Conservation (phyloP, 2,113 vertebrate species). For the Dicrurus megarhynchus region DNA sequence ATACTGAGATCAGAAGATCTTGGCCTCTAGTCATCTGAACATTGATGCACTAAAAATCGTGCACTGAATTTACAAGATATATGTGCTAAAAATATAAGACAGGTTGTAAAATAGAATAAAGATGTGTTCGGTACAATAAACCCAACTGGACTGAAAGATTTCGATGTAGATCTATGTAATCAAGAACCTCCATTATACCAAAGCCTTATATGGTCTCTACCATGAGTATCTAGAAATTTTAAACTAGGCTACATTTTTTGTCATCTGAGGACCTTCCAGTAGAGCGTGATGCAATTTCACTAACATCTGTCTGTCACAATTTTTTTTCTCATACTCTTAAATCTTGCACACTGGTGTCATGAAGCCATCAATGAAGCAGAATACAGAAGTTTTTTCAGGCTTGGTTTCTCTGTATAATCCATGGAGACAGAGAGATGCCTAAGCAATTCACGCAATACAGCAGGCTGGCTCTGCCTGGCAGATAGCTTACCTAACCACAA, state of each 20-base stretch:
- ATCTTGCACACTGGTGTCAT: neutral
- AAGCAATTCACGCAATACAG: neutral
- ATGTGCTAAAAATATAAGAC: neutral
- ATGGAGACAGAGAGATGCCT: neutral
- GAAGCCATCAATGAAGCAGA: neutral
- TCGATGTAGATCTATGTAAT: neutral
- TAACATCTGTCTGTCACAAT: neutral
- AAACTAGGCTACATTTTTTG: neutral
- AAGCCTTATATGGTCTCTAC: neutral
- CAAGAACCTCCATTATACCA: neutral
- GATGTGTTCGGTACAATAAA: neutral
- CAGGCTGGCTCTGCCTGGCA: neutral
- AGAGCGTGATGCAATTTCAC: neutral
- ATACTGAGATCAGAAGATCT: neutral
- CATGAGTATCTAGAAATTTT: neutral
- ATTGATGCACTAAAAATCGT: neutral
- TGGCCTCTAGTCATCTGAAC: neutral
- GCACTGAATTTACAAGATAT: neutral
- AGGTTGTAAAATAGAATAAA: neutral
- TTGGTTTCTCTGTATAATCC: neutral
- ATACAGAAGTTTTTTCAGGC: neutral
- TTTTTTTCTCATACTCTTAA: neutral
- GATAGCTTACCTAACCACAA: neutral
- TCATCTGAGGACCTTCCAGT: neutral
- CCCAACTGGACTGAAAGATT: neutral